A percentile compares a stretch with the other conserved stretches of the same genome.
phyloP scores from a whole-genome alignment of 2,113 vertebrate genomes.

The Lampris incognitus region DNA sequence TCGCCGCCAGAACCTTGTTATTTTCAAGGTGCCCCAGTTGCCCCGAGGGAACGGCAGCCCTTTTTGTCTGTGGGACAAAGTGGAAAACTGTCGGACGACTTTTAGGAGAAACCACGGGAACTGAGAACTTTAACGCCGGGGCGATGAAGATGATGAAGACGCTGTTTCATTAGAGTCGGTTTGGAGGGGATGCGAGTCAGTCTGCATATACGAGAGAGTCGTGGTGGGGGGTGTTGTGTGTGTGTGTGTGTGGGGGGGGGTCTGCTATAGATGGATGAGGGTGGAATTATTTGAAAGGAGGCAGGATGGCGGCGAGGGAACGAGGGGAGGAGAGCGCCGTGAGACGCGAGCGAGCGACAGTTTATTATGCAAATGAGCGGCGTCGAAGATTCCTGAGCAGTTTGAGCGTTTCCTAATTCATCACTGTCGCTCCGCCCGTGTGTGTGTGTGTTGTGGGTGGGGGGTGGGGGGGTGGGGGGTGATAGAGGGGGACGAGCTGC shows the following conservation, averaged over 20 bases:
- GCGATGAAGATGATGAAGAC: no score
- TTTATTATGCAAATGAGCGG: conserved; percentile 74
- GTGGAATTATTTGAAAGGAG: not conserved
- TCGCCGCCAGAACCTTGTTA: conserved; percentile 54
- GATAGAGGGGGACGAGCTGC: conserved; percentile 11
- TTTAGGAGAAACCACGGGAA: conserved; percentile 11
- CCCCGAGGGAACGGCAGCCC: conserved; percentile 16
- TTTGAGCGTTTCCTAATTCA: conserved; percentile 67
- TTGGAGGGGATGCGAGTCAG: not conserved
- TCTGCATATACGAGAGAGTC: not conserved
- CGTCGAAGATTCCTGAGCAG: conserved; percentile 64
- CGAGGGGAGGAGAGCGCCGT: conserved; percentile 19
- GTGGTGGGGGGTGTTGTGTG: not conserved
- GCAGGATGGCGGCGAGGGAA: conserved; percentile 13
- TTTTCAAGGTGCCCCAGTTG: conserved; percentile 64
- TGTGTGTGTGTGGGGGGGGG: not conserved
- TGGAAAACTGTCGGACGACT: not conserved
- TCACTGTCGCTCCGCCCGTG: conserved; percentile 61
- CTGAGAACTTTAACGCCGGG: no score
- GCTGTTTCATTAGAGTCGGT: no score
- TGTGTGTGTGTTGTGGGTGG: conserved; percentile 3
- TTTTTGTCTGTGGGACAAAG: conserved; percentile 20
- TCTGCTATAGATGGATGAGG: not conserved
- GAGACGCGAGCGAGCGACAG: conserved; percentile 58
- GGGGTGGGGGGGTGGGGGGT: conserved; percentile 4